Evolutionary conservation across 2,888 invertebrate genomes (phyloP).

Genomic region (Marasmarcha lunaedactyla): DNA sequence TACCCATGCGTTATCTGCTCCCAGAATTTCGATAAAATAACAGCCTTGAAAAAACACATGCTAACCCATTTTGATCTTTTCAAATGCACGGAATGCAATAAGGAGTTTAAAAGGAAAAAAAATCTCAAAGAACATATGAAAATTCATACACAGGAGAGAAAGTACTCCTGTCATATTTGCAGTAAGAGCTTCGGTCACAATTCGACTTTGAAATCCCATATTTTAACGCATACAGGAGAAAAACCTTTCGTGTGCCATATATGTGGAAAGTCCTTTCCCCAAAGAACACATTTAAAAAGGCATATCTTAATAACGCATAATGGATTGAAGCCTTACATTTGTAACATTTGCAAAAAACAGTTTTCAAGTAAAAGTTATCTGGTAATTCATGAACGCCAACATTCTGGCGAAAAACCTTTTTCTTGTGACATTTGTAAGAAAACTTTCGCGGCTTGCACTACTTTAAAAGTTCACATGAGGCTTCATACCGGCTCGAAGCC

Average conservation of each 20-base stretch:
- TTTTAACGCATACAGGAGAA: constrained; percentile 49
- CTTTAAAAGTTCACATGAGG: constrained; percentile 53
- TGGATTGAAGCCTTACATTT: constrained; percentile 39
- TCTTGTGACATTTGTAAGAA: constrained; percentile 51
- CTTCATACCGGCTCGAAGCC: constrained; percentile 53
- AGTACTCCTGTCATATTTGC: constrained; percentile 38
- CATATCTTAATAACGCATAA: constrained; percentile 53
- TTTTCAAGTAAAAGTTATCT: constrained; percentile 56
- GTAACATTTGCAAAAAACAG: constrained; percentile 44
- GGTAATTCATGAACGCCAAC: constrained; percentile 45
- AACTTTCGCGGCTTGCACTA: constrained; percentile 50
- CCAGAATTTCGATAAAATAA: constrained; percentile 32
- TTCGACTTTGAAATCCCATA: constrained; percentile 52
- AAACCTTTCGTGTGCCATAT: constrained; percentile 50
- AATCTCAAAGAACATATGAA: constrained; percentile 52
- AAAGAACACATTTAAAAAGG: constrained; percentile 46
- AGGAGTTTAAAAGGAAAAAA: constrained; percentile 44
- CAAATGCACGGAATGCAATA: constrained; percentile 37
- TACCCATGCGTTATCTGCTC: constrained; percentile 40
- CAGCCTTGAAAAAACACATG: constrained; percentile 40
- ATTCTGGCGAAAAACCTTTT: constrained; percentile 46
- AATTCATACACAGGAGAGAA: constrained; percentile 43
- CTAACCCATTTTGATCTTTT: constrained; percentile 38
- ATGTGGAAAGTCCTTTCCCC: constrained; percentile 45
- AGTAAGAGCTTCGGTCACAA: constrained; percentile 45